Base-by-base conservation (phyloP, 2,113 vertebrate species). In the Globicephala melas region DNA sequence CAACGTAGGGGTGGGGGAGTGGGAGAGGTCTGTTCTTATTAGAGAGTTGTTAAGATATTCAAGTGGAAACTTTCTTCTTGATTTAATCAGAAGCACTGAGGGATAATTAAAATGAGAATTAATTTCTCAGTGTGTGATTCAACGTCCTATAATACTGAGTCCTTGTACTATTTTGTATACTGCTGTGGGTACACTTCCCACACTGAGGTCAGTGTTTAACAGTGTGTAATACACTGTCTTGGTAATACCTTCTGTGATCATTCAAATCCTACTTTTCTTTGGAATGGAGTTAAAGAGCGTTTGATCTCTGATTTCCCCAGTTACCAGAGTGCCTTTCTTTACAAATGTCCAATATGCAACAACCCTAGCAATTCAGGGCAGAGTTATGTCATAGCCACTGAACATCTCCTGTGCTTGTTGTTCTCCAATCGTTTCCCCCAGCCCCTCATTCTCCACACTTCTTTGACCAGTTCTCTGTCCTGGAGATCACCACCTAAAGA, bases 61-160 rank as follows among this genome's bases (percentile, higher is more conserved):
- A 80, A 84, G n/a, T 89, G 58, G 53, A 85, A 68, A 68, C 38
- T 76, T 90, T 73, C 41, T 70, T 95, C 44, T n/a, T 77, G 36
- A 81, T 44, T 89, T 86, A 81, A 63, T 76, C 53, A 82, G 70
- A 88, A 73, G 58, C 15, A 15, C 38, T 76, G 33, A 26, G 50
- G 18, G 23, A 26, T 47, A 58, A 81, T 86, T 82, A 11, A 63
- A 77, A 79, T 18, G 17, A 47, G 33, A 53, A 50, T 53, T 36
- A 15, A 62, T 68, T 85, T 92, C 65, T 80, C 55, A 74, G 25
- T 9, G 15, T 73, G 44, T 67, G 62, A 91, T 58, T 79, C 81
- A 62, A 14, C 11, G 5, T 53, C 73, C 23, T 58, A 23, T 38
- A 47, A 63, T 31, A 82, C 4, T 12, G 41, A 38, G 33, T 50